Percentiles rank a stretch among this genome's conserved stretches.
phyloP scores from a whole-genome alignment of 2,888 invertebrate species.

The Sceliomorpha sp. region DNA sequence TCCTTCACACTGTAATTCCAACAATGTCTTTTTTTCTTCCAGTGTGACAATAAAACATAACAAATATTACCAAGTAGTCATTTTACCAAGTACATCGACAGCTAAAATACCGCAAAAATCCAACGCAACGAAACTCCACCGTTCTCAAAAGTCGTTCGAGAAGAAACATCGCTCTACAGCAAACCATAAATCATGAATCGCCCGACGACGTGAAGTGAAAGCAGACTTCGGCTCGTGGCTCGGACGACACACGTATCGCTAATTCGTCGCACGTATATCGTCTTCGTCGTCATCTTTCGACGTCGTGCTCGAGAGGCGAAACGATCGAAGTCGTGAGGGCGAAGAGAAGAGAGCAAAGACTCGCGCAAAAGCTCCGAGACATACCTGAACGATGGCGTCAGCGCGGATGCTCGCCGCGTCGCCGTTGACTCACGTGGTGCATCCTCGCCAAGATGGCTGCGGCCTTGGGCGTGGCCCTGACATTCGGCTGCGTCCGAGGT shows the following conservation, averaged over 20 bases:
- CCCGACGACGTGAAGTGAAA: neutral
- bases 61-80: too few species aligned
- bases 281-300: too few species aligned
- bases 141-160: too few species aligned
- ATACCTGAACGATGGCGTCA: slow-evolving; percentile 64
- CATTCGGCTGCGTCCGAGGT: too few species aligned
- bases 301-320: slow-evolving; percentile 1
- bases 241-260: neutral
- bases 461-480: slow-evolving; percentile 76
- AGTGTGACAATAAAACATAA: too few species aligned
- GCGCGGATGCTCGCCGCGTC: slow-evolving; percentile 37
- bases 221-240: neutral
- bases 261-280: slow-evolving; percentile 2
- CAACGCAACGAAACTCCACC: too few species aligned
- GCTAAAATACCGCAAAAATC: too few species aligned
- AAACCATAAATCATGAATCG: neutral
- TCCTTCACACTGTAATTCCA: too few species aligned
- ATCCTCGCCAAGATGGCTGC: slow-evolving; percentile 76
- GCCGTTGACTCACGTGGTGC: slow-evolving; percentile 73
- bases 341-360: too few species aligned
- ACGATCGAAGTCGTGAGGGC: slow-evolving; percentile 5
- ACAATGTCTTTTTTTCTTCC: too few species aligned
- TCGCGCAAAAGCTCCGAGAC: slow-evolving; percentile 30
- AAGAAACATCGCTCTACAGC: too few species aligned
- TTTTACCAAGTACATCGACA: too few species aligned